These are phyloP conservation scores for Lomographa bimaculata DNA, from an alignment of 2,888 invertebrate species.

Conservation along the genomic window DNA sequence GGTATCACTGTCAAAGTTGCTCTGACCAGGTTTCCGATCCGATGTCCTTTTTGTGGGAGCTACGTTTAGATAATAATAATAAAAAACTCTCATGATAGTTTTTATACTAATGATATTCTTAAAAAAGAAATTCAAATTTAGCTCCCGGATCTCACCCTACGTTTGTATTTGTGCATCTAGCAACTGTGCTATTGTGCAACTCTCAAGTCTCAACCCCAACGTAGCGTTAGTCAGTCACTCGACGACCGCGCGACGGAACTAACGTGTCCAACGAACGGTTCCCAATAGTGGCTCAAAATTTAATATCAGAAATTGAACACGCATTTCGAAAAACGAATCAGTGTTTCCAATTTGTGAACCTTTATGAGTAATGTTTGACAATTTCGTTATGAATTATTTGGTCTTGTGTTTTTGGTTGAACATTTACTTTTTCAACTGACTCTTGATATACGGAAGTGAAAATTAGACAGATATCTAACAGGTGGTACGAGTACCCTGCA, in stretches of 20 bases:
- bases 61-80: no score
- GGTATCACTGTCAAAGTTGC: no score
- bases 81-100: no score
- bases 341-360: no score
- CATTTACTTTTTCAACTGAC: no score
- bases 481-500: conserved; percentile 13
- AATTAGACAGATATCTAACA: conserved; percentile 15
- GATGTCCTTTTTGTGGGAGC: no score
- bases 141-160: conserved; percentile 2
- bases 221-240: conserved; percentile 61
- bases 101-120: no score
- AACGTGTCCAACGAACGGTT: conserved; percentile 28
- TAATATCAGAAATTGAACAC: conserved; percentile 15
- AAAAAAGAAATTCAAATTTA: no score
- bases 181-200: conserved; percentile 25
- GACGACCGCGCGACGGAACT: conserved; percentile 50
- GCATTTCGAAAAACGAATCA: conserved; percentile 10
- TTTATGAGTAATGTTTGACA: no score
- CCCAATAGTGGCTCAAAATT: conserved; percentile 10
- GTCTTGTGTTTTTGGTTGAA: no score
- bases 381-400: no score
- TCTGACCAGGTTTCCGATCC: no score
- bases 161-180: conserved; percentile 8
- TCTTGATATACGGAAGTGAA: conserved; percentile 12
- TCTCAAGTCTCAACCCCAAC: conserved; percentile 15